Conservation (phyloP, 2,888 invertebrate genomes). For the Rhagonycha fulva region DNA sequence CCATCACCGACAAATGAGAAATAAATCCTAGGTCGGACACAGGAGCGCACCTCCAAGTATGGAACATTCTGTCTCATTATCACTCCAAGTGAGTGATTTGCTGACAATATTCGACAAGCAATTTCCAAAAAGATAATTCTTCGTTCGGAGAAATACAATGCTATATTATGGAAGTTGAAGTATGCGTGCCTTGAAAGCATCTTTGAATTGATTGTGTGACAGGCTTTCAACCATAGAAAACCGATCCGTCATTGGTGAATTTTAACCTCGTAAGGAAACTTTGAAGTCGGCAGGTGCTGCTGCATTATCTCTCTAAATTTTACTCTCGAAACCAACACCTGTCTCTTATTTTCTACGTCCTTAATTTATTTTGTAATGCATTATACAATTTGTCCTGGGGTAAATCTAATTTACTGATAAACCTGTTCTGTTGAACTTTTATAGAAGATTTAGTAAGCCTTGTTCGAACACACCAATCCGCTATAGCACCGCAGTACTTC, state of each 20-base stretch:
- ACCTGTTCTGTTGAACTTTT: background rate
- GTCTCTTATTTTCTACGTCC: background rate
- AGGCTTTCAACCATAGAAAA: background rate
- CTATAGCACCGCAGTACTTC: too few relatives aligned
- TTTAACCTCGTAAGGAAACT: background rate
- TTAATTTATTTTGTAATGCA: background rate
- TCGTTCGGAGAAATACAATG: background rate
- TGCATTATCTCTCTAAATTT: background rate
- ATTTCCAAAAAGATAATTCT: background rate
- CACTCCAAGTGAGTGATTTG: background rate
- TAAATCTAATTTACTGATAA: background rate
- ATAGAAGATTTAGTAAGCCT: too few relatives aligned
- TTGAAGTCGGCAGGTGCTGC: background rate
- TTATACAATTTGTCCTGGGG: background rate
- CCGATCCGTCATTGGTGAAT: background rate
- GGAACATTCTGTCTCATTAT: background rate
- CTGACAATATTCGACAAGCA: background rate
- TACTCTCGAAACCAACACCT: background rate
- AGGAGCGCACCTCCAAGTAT: background rate
- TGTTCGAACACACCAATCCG: background rate
- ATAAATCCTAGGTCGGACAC: background rate
- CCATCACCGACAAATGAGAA: background rate
- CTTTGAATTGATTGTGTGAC: background rate
- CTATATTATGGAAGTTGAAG: background rate
- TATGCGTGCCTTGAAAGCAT: too few relatives aligned